phyloP scores from a whole-genome alignment of 2,113 vertebrate species.

The Ceuthmochares aereus region DNA sequence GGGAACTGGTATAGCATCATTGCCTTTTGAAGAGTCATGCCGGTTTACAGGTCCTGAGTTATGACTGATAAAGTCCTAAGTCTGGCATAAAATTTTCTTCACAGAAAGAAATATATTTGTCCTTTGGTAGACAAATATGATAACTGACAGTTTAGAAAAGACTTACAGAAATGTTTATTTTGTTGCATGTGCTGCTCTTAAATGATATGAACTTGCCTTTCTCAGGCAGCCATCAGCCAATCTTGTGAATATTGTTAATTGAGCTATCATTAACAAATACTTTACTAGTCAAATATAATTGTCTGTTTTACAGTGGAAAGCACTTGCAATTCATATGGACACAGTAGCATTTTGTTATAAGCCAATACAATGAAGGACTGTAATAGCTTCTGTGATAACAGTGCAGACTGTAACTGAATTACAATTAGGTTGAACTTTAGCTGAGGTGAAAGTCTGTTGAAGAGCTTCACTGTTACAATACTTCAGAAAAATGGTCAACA shows the following conservation, averaged over 20 bases:
- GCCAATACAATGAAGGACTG: conserved; percentile 22
- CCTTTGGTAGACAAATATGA: background rate
- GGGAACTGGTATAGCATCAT: background rate
- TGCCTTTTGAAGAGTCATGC: background rate
- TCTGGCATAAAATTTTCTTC: background rate
- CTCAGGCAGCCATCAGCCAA: background rate
- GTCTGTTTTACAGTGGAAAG: conserved; percentile 24
- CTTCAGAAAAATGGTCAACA: background rate
- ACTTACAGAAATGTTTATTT: background rate
- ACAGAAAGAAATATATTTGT: background rate
- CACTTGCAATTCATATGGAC: conserved; percentile 14
- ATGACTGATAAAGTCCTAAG: background rate
- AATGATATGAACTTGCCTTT: background rate
- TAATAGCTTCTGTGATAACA: conserved; percentile 26
- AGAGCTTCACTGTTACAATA: background rate
- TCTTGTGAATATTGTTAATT: background rate
- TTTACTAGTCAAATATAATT: conserved; percentile 19
- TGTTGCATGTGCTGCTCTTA: background rate
- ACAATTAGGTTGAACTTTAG: conserved; percentile 3
- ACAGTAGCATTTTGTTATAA: conserved; percentile 37
- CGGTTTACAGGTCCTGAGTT: background rate
- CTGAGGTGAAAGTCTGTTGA: conserved; percentile 14
- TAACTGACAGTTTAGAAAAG: background rate
- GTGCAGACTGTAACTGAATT: background rate
- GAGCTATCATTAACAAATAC: background rate